Base-by-base conservation (phyloP, 2,888 invertebrate genomes). In the Cylloceria caligata region DNA sequence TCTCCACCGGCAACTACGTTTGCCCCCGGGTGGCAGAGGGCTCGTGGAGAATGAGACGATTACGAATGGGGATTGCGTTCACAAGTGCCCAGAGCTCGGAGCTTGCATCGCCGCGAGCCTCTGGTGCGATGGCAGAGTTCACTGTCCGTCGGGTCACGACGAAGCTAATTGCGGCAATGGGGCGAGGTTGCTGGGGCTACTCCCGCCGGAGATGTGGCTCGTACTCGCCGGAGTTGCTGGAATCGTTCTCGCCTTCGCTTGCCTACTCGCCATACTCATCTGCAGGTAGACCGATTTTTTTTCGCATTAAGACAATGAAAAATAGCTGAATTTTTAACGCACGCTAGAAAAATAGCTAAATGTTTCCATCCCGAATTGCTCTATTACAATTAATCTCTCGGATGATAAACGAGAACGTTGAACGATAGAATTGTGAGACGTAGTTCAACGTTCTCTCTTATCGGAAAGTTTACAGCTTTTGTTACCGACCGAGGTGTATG, bases 161-260 rank as follows among this genome's bases (percentile, higher is more conserved):
- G 96, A 96, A 91, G 95, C 95, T 83, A 94, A 96, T 93, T 93
- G 92, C 81, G 92, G 92, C 60, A 92, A 89, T 68, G 92, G 92
- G 0, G 91, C 92, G 2, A 88, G 92, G 72, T 80, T 93, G 0
- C 86, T 94, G 94, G 91, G 94, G 95, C 91, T 96, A 95, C 90
- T 96, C 94, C 88, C 92, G 71, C 86, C 91, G 42, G 89, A 91
- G 77, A 88, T 89, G 87, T 91, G 92, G 92, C 89, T 93, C 68
- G 88, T 93, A 52, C 86, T 92, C 62, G 89, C 91, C 69, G 90
- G 92, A 74, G 88, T 90, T 78, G 89, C 93, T 90, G 88, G 93
- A 91, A 89, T 94, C 92, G 83, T 94, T 93, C 84, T 90, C 85
- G 88, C 94, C 93, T 88, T 94, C 92, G 91, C 93, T 93, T 92